Percentiles rank a stretch among this genome's conserved stretches.
Conservation (phyloP, 1,140 invertebrate genomes). For the Thalassaphorura encarpata region DNA sequence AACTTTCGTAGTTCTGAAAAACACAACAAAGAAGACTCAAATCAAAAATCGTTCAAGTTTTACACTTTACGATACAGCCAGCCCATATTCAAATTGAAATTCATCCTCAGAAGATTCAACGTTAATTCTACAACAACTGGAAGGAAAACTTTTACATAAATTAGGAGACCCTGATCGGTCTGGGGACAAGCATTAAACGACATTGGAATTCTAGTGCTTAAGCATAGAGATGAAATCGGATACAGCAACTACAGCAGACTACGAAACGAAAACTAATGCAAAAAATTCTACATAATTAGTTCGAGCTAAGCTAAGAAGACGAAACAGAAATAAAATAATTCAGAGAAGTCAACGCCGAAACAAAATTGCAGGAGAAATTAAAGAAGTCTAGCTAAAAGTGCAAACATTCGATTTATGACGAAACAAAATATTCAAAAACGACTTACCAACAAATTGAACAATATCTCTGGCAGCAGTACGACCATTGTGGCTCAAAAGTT, state of each 20-base stretch:
- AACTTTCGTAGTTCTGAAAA: constrained; percentile 26
- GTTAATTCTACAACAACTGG: too few relatives aligned
- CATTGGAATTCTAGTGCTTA: too few relatives aligned
- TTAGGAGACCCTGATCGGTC: too few relatives aligned
- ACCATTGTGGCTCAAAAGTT: constrained; percentile 35
- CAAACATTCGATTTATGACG: background rate
- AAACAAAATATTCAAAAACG: background rate
- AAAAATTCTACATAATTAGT: too few relatives aligned
- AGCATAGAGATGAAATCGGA: too few relatives aligned
- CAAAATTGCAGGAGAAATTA: too few relatives aligned
- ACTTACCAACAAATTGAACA: constrained; percentile 41
- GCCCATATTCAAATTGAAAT: background rate
- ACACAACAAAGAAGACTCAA: background rate
- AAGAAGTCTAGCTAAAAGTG: background rate
- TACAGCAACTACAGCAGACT: too few relatives aligned
- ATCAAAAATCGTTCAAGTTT: background rate
- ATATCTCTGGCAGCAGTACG: constrained; percentile 38
- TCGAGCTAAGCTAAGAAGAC: background rate
- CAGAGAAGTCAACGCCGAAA: too few relatives aligned
- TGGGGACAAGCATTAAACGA: too few relatives aligned
- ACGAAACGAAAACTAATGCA: too few relatives aligned
- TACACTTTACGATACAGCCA: background rate
- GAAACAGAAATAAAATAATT: background rate
- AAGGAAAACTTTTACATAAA: too few relatives aligned
- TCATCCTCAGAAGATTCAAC: too few relatives aligned